Evolutionary conservation across 2,797 vertebrate genomes (phyloP), one percentile per base, ranked within the genome.

Genomic region (Hybognathus amarus): DNA sequence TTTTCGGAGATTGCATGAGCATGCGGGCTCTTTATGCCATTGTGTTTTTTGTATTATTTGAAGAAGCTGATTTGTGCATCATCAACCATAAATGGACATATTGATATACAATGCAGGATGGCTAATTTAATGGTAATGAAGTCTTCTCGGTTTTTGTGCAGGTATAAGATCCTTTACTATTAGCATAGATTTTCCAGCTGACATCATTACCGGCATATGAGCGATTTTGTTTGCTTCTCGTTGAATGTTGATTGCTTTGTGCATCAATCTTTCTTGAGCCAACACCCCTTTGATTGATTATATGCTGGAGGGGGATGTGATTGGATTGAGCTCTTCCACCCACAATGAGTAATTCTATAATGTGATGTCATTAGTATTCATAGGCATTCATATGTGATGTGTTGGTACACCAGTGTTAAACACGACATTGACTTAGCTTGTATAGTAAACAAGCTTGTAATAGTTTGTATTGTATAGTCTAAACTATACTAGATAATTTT

Each of bases 251-350:
- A 83, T 52, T 38, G 81, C 45, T 77, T 83, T 33, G 30, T 70
- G 13, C 75, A 78, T 83, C 66, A 83, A 40, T 78, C 82, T 77
- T 61, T 47, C 66, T 61, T 18, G 40, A 77, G 30, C 47, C 38
- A 52, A 70, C n/a, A 24, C 54, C 64, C 38, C 15, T 63, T 52
- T 68, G 75, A 83, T 83, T 77, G 74, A 70, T 83, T 77, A 40
- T 24, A 30, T 17, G 47, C 20, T 27, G 27, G 15, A 77, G 38
- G 20, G 30, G 12, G 27, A 6, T 70, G 75, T 70, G 52, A 63
- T 38, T 69, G 66, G 82, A 70, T 38, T 11, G 18, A 69, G 56
- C 33, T 82, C 17, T 82, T 67, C 33, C 42, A 22, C 80, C 36
- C 61, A 67, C 38, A 61, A 40, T 75, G 50, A 45, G 50, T 36